Base-by-base conservation (phyloP, 2,888 invertebrate species). In the Nomada ruficornis region DNA sequence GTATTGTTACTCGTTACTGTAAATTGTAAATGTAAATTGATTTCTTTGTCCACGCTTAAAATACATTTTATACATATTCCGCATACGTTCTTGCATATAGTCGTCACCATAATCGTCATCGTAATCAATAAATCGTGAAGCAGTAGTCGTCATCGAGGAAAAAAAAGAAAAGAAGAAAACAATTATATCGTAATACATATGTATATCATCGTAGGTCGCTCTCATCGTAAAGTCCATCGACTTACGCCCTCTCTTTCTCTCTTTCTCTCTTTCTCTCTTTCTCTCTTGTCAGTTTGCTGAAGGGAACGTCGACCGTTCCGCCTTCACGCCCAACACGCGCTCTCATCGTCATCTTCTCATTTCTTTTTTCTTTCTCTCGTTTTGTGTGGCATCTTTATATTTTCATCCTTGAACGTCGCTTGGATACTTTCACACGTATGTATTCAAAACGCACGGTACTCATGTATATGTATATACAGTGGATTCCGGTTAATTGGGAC, bases 1-100 rank as follows among this genome's bases (percentile, higher is more conserved):
- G 85, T 86, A 87, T 81, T 87, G 85, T 87, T 85, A 87, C 79
- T 84, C 81, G 77, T 89, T 86, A 88, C 85, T 82, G 84, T 87
- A 86, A 88, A 87, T 87, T 60, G 81, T 85, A 89, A 88, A 83
- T 86, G 87, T 90, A 87, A 90, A 89, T 89, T 87, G 86, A 80
- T 82, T 76, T 83, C 76, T 77, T 50, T 84, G 78, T 84, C 82
- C 84, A 90, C 88, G 88, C 90, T 89, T 91, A 90, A 90, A 91
- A 91, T 90, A 91, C 90, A 90, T 86, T 90, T 90, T 91, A 90
- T 91, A 91, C 91, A 91, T 86, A 84, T 81, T 86, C 80, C 86
- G 63, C 71, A 63, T 77, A 77, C 65, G 26, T 83, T 86, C 70
- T 77, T 81, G 47, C 67, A 82, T 54, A 74, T 75, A 77, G 71